A percentile compares a stretch with the other conserved stretches of the same genome.
phyloP scores from a whole-genome alignment of 2,797 vertebrate species.

The Cossypha dichroa region DNA sequence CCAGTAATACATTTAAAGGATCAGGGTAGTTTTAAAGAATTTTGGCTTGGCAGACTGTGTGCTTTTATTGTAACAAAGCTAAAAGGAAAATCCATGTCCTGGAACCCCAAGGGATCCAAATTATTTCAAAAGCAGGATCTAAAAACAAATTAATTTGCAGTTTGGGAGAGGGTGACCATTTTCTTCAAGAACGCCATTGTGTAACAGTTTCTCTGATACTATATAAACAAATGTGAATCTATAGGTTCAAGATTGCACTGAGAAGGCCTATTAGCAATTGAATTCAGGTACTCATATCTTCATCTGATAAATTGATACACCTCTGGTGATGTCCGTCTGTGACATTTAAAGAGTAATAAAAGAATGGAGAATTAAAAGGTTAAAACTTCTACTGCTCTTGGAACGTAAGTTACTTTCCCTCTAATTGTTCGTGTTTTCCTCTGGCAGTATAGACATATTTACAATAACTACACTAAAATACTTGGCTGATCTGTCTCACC shows the following conservation, averaged over 20 bases:
- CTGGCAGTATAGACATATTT: neutral
- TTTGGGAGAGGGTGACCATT: neutral
- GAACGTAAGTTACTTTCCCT: neutral
- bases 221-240: neutral
- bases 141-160: neutral
- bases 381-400: neutral
- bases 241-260: neutral
- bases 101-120: neutral
- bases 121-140: neutral
- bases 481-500: neutral
- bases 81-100: neutral
- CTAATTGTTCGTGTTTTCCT: neutral
- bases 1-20: neutral
- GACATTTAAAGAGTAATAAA: neutral
- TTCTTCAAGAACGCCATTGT: neutral
- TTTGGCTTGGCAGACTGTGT: neutral
- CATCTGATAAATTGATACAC: neutral
- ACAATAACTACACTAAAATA: neutral
- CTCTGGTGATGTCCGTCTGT: neutral
- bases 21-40: neutral
- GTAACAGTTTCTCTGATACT: neutral
- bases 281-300: neutral
- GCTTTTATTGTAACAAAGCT: neutral
- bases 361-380: neutral
- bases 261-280: neutral